These are phyloP conservation scores for Pinna nobilis DNA, from an alignment of 1,140 invertebrate species.

Conservation along the genomic window DNA sequence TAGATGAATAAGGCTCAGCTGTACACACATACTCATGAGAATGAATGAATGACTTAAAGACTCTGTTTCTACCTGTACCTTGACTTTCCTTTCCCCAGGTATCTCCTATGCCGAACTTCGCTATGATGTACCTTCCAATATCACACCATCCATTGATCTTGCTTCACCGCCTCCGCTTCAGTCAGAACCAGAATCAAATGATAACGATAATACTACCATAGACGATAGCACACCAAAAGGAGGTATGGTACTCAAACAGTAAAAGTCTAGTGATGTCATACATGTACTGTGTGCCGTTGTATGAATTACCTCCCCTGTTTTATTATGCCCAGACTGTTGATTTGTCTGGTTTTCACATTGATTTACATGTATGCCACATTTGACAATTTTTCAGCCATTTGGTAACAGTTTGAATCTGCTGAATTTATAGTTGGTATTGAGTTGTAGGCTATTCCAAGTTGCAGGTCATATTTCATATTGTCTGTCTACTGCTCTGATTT, in stretches of 20 bases:
- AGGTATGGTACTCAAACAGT: slow-evolving; percentile 22
- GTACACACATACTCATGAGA: not conserved
- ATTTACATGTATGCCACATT: too few relatives aligned
- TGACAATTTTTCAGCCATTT: too few relatives aligned
- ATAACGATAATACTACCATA: not conserved
- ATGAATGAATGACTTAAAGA: not conserved
- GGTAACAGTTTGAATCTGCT: too few relatives aligned
- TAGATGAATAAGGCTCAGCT: not conserved
- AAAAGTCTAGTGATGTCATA: too few relatives aligned
- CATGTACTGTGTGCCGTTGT: not conserved
- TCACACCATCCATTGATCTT: slow-evolving; percentile 2
- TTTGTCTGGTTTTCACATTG: too few relatives aligned
- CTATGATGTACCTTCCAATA: slow-evolving; percentile 58
- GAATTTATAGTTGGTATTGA: too few relatives aligned
- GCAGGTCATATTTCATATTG: too few relatives aligned
- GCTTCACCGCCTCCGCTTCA: not conserved
- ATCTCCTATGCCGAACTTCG: slow-evolving; percentile 71
- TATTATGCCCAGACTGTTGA: too few relatives aligned
- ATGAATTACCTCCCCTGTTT: too few relatives aligned
- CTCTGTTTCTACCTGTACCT: not conserved
- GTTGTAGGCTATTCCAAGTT: too few relatives aligned
- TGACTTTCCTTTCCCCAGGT: slow-evolving; percentile 40
- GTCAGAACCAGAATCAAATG: not conserved
- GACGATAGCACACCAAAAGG: slow-evolving; percentile 15
- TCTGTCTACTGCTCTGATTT: too few relatives aligned